Evolutionary conservation across 2,113 vertebrate species (phyloP), one percentile per base, ranked within the genome.

Genomic region (Fulmarus glacialis): DNA sequence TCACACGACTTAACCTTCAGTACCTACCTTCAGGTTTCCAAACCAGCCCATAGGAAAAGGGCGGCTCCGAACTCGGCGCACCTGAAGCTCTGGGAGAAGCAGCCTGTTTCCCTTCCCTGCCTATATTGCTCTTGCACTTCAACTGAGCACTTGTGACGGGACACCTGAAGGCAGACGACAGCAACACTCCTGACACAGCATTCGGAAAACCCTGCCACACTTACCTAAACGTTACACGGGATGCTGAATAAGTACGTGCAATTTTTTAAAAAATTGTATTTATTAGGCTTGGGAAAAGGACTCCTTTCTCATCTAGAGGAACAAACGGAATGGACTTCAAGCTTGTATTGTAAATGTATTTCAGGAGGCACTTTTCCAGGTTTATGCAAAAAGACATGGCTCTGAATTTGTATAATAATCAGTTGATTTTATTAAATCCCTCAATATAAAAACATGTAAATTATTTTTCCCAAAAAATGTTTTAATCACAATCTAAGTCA

Each of bases 141-240:
- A 40, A 3, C 0, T 0, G 3, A 26, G 3, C 12, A 4, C 62
- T 10, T 1, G 56, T 26, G 36, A 6, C 6, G 52, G 95, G 78
- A 20, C 36, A 32, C 6, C 43, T 9, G 3, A 21, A 5, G 26
- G 30, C 47, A 66, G 16, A 7, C 3, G 3, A 8, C 42, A 77
- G 9, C 50, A 6, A 12, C 1, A 0, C n/a, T 1, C 14, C 67
- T 6, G 24, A 13, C 23, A 2, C 59, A 1, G 8, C 38, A 2
- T 12, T 1, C 3, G 42, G 52, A 4, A 22, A 32, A 8, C 55
- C 58, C 70, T 11, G 21, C 78, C 34, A 43, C 63, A 2, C 63
- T 14, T 27, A 12, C 45, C 82, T 34, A 4, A 24, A 6, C 3
- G 0, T 2, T 1, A 3, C n/a, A 3, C 47, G 34, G 45, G 5